Percentiles rank a stretch among this genome's conserved stretches.
Evolutionary conservation across 2,888 invertebrate genomes (phyloP).

Genomic region (Megamerina dolium): DNA sequence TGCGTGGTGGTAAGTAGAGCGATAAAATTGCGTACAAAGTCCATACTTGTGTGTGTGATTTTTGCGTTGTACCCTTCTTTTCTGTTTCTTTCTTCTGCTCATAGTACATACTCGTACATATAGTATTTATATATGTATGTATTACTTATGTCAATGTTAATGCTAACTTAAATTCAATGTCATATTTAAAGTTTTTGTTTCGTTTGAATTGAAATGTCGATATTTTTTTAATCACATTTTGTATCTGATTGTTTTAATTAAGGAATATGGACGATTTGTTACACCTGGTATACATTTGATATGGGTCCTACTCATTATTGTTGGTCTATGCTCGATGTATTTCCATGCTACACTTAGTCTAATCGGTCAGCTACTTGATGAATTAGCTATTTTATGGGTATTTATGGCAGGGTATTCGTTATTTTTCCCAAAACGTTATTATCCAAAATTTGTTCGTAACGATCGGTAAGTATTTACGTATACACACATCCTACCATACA

Average conservation of each 20-base stretch:
- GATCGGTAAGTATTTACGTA: constrained; percentile 53
- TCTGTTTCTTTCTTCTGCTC: no score
- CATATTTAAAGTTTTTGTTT: no score
- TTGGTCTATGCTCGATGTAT: constrained; percentile 75
- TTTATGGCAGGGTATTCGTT: constrained; percentile 71
- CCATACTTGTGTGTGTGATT: no score
- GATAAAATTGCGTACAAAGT: no score
- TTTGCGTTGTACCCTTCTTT: no score
- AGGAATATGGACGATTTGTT: constrained; percentile 68
- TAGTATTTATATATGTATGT: no score
- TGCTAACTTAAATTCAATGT: no score
- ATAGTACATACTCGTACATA: no score
- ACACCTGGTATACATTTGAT: constrained; percentile 74
- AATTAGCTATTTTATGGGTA: constrained; percentile 76
- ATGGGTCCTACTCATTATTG: constrained; percentile 72
- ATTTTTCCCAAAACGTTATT: constrained; percentile 66
- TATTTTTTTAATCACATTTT: no score
- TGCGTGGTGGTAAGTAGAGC: no score
- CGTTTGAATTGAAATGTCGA: no score
- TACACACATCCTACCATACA: neutral
- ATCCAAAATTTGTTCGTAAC: constrained; percentile 60
- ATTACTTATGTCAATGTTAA: no score
- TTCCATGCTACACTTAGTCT: constrained; percentile 80
- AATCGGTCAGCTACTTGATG: constrained; percentile 74
- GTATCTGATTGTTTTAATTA: constrained; percentile 72